Conservation (phyloP, 2,797 vertebrate genomes). For the Potorous gilbertii region DNA sequence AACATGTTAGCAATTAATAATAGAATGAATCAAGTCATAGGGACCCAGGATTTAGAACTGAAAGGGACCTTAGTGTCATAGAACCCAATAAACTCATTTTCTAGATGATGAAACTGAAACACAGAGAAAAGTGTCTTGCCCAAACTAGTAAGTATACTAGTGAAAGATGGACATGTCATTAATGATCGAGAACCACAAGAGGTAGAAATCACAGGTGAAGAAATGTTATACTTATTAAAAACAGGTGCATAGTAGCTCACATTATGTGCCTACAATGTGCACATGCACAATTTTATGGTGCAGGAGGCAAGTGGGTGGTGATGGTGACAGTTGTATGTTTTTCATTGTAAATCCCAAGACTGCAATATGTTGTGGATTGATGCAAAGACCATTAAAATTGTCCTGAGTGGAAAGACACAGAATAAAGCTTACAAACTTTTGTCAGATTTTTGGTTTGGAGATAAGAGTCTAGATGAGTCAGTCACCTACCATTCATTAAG, state of each 20-base stretch:
- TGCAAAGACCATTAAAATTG: background rate
- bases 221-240: background rate
- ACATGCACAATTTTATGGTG: background rate
- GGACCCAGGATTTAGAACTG: background rate
- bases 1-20: background rate
- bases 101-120: background rate
- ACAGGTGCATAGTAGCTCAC: background rate
- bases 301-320: background rate
- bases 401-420: background rate
- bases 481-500: background rate
- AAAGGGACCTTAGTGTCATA: background rate
- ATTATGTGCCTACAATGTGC: background rate
- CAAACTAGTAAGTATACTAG: background rate
- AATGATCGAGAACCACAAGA: background rate
- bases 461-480: background rate
- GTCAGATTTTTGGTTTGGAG: background rate
- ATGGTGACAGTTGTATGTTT: background rate
- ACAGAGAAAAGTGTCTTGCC: background rate
- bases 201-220: background rate
- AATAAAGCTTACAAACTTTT: background rate
- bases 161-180: background rate
- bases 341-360: background rate
- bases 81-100: background rate
- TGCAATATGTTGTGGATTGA: background rate
- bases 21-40: background rate